Evolutionary conservation across 2,888 invertebrate species (phyloP), one percentile per base, ranked within the genome.

Genomic region (Diaphora mendica): DNA sequence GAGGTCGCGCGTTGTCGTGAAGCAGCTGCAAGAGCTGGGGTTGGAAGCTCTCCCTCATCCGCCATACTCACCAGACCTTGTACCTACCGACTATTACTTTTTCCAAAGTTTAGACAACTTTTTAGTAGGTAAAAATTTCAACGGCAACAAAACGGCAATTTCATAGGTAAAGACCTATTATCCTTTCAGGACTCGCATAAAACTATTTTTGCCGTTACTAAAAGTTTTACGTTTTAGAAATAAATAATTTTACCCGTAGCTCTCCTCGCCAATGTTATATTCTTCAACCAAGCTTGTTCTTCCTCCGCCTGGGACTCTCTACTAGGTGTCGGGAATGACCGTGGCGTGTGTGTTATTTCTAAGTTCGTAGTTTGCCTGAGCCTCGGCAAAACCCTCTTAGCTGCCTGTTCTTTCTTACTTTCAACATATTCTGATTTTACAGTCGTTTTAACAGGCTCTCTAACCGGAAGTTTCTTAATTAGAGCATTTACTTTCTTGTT

Each of bases 251-350:
- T 85, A 95, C 96, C 96, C 72, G 95, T 96, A 2, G 96, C 96
- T 87, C 97, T 94, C 84, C 97, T 95, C 17, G 98, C 97, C 86
- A 97, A 96, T 4, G 97, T 97, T 86, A 98, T 97, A 88, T 98
- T 98, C 80, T 96, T 96, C 77, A 98, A 90, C 98, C 98, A 98
- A 93, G 97, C 97, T 82, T 97, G 96, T 91, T 98, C 98, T 87
- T 97, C 97, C 0, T 95, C 92, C 26, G 96, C 95, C 69, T 95
- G 95, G 1, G 98, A 98, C 90, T 98, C 98, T 77, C 98, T 94
- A 71, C 97, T 97, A 0, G 98, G 98, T 2, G 98, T 98, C 1
- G 98, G 97, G 88, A 99, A 98, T 35, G 96, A 96, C 73, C 98
- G 95, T 17, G 97, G 96, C 0, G 98, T 98, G 87, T 98, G 98